Evolutionary conservation across 2,888 invertebrate species (phyloP), one percentile per base, ranked within the genome.

Genomic region (Conomelus anceps): DNA sequence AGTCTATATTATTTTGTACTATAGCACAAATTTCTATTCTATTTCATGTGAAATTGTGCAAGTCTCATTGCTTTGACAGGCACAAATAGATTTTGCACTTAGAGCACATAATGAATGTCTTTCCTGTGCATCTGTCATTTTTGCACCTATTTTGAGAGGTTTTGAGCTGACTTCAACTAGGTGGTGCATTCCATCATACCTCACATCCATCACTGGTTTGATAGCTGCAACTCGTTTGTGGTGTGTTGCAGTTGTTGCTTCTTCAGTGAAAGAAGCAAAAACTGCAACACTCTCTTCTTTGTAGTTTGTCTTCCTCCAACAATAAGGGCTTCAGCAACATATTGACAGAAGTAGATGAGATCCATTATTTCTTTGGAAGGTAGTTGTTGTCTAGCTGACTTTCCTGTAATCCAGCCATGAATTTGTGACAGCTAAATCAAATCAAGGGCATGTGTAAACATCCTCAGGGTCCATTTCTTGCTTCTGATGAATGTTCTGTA

Each of bases 371-470:
- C 85, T 63, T 90, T 89, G 88, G 88, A 85, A 22, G 89, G 41
- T 3, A 89, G 41, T 22, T 84, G 24, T 41, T 88, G 88, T 24
- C 22, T 84, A 20, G 41, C 84, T 3, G 89, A 89, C 22, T 90
- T 86, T 41, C 87, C 87, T 85, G 22, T 90, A 90, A 85, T 90
- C 89, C 22, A 90, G 17, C 90, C 89, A 90, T 26, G 88, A 23
- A 89, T 90, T 90, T 0, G 90, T 90, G 17, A 88, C 63, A 17
- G 89, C 87, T 41, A 90, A 29, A 89, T 90, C 90, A 17, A 90
- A 41, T 22, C 85, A n/a, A n/a, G n/a, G n/a, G n/a, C 89, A 86
- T 90, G 90, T 20, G 22, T 85, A 34, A 90, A 41, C 88, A 90
- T 88, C 22, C 90, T 23, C 7, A 90, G 26, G 0, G 91, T 91